Conservation (phyloP, 2,113 vertebrate species). For the Tetraodon nigroviridis region DNA sequence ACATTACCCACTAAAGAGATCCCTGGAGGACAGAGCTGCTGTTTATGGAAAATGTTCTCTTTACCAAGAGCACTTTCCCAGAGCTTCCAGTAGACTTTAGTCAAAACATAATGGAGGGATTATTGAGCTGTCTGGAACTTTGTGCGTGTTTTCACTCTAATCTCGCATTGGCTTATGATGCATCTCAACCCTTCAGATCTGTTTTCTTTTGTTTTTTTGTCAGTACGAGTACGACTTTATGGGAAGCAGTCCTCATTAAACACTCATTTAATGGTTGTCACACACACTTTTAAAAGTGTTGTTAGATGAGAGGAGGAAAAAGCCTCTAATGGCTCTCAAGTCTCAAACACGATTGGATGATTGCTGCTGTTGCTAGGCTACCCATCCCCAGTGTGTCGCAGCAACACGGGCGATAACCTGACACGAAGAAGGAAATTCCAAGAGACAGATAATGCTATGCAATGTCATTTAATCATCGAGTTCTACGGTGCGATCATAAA, state of each 20-base stretch:
- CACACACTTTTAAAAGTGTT: conserved; percentile 10
- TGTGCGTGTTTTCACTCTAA: neutral
- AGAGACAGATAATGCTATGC: conserved; percentile 36
- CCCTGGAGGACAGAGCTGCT: conserved; percentile 17
- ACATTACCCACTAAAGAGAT: neutral
- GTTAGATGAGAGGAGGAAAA: conserved; percentile 28
- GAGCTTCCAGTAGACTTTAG: neutral
- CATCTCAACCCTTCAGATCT: neutral
- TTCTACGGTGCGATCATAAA: conserved; percentile 58
- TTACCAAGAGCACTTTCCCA: conserved; percentile 11
- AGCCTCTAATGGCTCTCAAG: conserved; percentile 39
- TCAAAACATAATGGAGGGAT: neutral
- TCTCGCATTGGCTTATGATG: neutral
- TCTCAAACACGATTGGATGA: conserved; percentile 41
- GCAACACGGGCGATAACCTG: conserved; percentile 4
- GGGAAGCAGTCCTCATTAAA: neutral
- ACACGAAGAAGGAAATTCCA: conserved; percentile 13
- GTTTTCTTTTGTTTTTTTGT: too few relatives aligned
- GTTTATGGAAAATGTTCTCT: conserved; percentile 28
- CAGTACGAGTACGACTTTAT: neutral
- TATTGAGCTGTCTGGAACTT: conserved; percentile 3
- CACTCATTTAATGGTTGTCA: conserved; percentile 8
- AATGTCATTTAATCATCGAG: conserved; percentile 65
- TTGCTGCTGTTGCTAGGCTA: conserved; percentile 68
- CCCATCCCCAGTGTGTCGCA: conserved; percentile 27